These are phyloP conservation scores for Kobus ellipsiprymnus DNA, from an alignment of 2,113 vertebrate genomes.

Conservation along the genomic window DNA sequence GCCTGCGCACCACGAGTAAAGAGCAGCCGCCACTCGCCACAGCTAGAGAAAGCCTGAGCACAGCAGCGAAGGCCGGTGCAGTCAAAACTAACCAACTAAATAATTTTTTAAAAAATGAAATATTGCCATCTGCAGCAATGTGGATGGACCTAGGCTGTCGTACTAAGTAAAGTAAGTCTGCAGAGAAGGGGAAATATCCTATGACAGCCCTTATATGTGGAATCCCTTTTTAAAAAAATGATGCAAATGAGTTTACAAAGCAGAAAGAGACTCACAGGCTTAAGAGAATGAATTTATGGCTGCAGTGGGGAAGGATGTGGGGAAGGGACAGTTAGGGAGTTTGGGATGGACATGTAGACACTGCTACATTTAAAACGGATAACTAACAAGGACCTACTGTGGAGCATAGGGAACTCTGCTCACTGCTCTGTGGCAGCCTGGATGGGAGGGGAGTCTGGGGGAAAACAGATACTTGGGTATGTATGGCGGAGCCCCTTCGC, in stretches of 20 bases:
- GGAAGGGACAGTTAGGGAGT: background rate
- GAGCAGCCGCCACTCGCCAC: background rate
- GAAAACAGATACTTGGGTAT: background rate
- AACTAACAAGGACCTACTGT: background rate
- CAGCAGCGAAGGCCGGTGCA: background rate
- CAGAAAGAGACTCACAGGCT: background rate
- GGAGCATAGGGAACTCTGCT: background rate
- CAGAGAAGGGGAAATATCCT: background rate
- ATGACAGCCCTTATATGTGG: background rate
- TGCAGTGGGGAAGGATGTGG: background rate
- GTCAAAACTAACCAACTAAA: background rate
- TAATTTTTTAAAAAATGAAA: background rate
- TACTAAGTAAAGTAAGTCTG: background rate
- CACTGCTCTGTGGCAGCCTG: background rate
- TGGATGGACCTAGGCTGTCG: background rate
- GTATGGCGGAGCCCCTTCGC: background rate
- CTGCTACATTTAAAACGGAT: background rate
- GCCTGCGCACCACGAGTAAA: fast-evolving
- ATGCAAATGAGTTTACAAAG: background rate
- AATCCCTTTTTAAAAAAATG: background rate
- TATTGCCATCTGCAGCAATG: background rate
- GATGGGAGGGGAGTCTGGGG: background rate
- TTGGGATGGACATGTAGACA: background rate
- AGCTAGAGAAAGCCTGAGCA: background rate
- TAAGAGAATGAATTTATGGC: background rate